Evolutionary conservation across 2,113 vertebrate genomes (phyloP), one percentile per base, ranked within the genome.

Genomic region (Phalacrocorax carbo): DNA sequence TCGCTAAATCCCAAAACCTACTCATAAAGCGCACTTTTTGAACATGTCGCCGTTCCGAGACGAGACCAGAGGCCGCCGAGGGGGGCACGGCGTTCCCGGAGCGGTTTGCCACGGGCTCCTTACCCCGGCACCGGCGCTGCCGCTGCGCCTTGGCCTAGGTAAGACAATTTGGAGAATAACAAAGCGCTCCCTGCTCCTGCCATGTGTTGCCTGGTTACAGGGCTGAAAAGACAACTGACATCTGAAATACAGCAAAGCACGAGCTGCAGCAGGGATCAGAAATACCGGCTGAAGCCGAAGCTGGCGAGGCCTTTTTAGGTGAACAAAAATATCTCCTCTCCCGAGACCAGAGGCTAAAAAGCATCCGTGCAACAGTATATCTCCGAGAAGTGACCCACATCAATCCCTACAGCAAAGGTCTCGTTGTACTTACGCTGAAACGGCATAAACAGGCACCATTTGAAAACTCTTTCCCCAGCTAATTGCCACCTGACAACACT

Each of bases 171-270:
- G 90, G 94, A 52, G 84, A 80, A 83, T 8, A 96, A 94, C 87
- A 95, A 84, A 92, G 93, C 29, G 0, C 88, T 88, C 49, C 72
- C 92, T 69, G 94, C 93, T 93, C 71, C 79, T 89, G 93, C 54
- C 64, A 4, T 16, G 83, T 44, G 96, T 72, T 97, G 97, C 97
- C 82, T 96, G 95, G 94, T 86, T 89, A 97, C 97, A 87, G 86
- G 58, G 78, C 76, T 94, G 94, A 76, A 86, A 88, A 90, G 75
- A 82, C 91, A 93, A 93, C 10, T 82, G 92, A 76, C 68, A 70
- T 58, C 91, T 79, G 95, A 96, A 91, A 90, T 6, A 81, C 79
- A 77, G 91, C 4, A 0, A 73, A 79, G 94, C 60, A 81, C 0
- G 17, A 82, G 93, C 64, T 92, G 68, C 40, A 76, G 46, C 80